phyloP scores from a whole-genome alignment of 2,797 vertebrate species.

The Pseudochromis fuscus region DNA sequence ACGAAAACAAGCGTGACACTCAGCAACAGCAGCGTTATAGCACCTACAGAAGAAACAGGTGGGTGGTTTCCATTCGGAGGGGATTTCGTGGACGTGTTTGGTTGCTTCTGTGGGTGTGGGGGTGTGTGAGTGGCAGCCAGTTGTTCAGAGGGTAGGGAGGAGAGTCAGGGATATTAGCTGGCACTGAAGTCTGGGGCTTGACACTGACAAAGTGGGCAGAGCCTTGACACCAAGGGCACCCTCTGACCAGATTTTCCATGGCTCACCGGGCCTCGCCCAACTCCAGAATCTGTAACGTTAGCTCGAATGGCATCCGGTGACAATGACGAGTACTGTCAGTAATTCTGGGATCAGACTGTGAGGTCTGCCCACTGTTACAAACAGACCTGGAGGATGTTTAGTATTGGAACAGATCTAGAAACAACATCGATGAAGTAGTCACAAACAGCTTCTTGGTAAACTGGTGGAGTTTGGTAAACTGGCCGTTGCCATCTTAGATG shows the following conservation, averaged over 20 bases:
- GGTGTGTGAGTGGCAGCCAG: slow-evolving; percentile 55
- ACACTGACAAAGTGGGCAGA: slow-evolving; percentile 48
- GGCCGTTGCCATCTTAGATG: too few species aligned
- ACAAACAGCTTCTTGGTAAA: too few species aligned
- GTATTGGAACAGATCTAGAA: too few species aligned
- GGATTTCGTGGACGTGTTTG: slow-evolving; percentile 54
- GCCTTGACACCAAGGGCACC: slow-evolving; percentile 23
- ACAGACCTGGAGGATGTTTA: background rate
- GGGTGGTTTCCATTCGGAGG: slow-evolving; percentile 44
- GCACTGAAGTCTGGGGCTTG: slow-evolving; percentile 34
- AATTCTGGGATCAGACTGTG: slow-evolving; percentile 2
- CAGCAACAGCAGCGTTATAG: background rate
- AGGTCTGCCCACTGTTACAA: background rate
- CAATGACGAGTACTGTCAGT: slow-evolving; percentile 4
- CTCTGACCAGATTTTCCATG: slow-evolving; percentile 18
- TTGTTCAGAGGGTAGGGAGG: slow-evolving; percentile 57
- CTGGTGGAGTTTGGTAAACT: too few species aligned
- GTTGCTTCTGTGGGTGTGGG: slow-evolving; percentile 49
- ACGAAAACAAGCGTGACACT: background rate
- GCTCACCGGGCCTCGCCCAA: slow-evolving; percentile 47
- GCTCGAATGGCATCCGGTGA: slow-evolving; percentile 12
- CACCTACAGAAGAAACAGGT: slow-evolving; percentile 38
- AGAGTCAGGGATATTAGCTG: slow-evolving; percentile 49
- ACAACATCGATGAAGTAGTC: too few species aligned
- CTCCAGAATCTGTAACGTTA: slow-evolving; percentile 41